Base-by-base conservation (phyloP, 2,797 vertebrate genomes). In the Parauchenoglanis ngamensis region DNA sequence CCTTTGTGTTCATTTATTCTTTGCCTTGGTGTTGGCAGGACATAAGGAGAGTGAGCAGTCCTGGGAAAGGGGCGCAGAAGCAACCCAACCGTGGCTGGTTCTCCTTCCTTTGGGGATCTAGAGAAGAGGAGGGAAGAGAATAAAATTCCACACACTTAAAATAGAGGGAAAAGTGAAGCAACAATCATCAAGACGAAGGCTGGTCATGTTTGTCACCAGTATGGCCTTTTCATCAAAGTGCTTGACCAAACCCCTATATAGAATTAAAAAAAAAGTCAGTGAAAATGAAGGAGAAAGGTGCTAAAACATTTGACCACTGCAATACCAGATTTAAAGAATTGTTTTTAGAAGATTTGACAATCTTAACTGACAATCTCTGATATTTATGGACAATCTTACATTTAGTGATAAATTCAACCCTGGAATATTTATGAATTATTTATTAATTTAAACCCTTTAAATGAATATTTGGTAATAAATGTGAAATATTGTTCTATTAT, bases 11-110 rank as follows among this genome's bases (percentile, higher is more conserved):
- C 11, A 25, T 83, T 65, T 40, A 40, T 49, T 54, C 4, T 21
- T 4, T 49, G 2, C 78, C 81, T 56, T 31, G 0, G 63, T 82
- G 31, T 81, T 76, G 63, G 2, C 68, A 93, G 91, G 91, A 91
- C 46, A 81, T 90, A 28, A 92, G 92, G 85, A 89, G 89, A 87
- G 87, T 68, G 17, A 85, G 59, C 40, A 83, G 89, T 63, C 84
- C 85, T 35, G 87, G 90, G 11, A 89, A 57, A 28, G 52, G 49
- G 4, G 13, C 87, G 11, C 89, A 88, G 76, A 92, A 90, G 72
- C 90, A 88, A 63, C 35, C 82, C 2, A 91, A 85, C 44, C 78
- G 85, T 2, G 91, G 92, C 77, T 93, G 93, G 93, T 93, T 93
- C 56, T 90, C 91, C 6, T 93, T 93, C 75, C 87, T 92, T 40